These are phyloP conservation scores for Lepus europaeus DNA, from an alignment of 2,113 vertebrate genomes.

Conservation along the genomic window DNA sequence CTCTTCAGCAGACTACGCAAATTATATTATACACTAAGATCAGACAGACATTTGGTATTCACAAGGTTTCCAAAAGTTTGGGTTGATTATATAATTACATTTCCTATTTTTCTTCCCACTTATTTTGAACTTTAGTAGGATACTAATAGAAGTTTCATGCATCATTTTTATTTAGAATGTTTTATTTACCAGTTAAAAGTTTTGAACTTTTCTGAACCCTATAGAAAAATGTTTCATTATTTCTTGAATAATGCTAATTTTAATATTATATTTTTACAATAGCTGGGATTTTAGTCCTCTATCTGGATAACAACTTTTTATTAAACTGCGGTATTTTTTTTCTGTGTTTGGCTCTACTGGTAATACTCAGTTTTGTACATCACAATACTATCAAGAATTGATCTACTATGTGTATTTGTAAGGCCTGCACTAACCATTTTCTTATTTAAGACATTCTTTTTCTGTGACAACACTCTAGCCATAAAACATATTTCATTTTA, in stretches of 20 bases:
- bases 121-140: not conserved
- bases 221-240: not conserved
- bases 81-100: not conserved
- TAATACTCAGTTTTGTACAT: not conserved
- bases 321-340: not conserved
- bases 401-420: not conserved
- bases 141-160: not conserved
- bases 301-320: not conserved
- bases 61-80: not conserved
- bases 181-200: not conserved
- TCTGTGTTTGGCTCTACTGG: not conserved
- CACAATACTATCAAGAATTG: not conserved
- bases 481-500: not conserved
- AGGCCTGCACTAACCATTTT: not conserved
- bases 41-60: not conserved
- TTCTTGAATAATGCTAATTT: not conserved
- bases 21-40: not conserved
- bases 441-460: not conserved
- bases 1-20: not conserved
- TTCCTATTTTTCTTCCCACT: not conserved
- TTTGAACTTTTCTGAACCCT: not conserved
- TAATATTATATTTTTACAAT: not conserved
- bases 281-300: not conserved
- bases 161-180: not conserved
- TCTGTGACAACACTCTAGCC: not conserved